phyloP scores from a whole-genome alignment of 2,888 invertebrate genomes.

The Drosophila antonietae region DNA sequence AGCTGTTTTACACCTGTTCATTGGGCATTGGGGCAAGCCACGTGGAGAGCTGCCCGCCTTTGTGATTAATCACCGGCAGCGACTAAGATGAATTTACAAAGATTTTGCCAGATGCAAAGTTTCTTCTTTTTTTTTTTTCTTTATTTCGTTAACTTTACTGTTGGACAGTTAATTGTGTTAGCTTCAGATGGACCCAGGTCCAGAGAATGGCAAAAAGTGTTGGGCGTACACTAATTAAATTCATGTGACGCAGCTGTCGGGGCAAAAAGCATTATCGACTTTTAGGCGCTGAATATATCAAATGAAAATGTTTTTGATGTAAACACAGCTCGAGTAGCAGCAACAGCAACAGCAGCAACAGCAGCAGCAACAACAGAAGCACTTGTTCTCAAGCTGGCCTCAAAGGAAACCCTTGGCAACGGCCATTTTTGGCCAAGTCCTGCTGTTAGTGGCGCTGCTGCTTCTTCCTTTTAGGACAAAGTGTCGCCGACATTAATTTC shows the following conservation, averaged over 20 bases:
- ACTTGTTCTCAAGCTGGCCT: slow-evolving; percentile 29
- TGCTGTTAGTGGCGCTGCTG: not conserved
- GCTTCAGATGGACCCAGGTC: slow-evolving; percentile 63
- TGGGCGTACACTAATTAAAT: slow-evolving; percentile 75
- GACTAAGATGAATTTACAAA: slow-evolving; percentile 81
- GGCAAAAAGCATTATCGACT: slow-evolving; percentile 76
- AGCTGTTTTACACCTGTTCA: slow-evolving; percentile 70
- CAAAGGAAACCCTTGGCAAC: slow-evolving; percentile 80
- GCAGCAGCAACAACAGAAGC: slow-evolving; percentile 8
- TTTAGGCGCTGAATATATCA: slow-evolving; percentile 79
- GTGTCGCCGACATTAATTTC: slow-evolving; percentile 82
- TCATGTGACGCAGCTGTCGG: slow-evolving; percentile 72
- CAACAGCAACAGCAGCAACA: slow-evolving; percentile 3
- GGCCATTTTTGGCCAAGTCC: slow-evolving; percentile 46
- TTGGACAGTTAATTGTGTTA: slow-evolving; percentile 76
- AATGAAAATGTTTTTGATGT: slow-evolving; percentile 79
- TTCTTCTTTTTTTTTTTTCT: slow-evolving; percentile 34
- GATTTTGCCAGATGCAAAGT: slow-evolving; percentile 71
- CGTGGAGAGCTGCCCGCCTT: slow-evolving; percentile 45
- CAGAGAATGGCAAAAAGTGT: slow-evolving; percentile 68
- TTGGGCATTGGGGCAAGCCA: slow-evolving; percentile 59
- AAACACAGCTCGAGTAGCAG: slow-evolving; percentile 38
- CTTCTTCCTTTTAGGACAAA: slow-evolving; percentile 51
- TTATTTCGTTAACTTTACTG: slow-evolving; percentile 53
- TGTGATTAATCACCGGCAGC: slow-evolving; percentile 77